Percentiles rank a stretch among this genome's conserved stretches.
These are phyloP conservation scores for Diorhabda sublineata DNA, from an alignment of 1,140 invertebrate genomes.

Conservation along the genomic window DNA sequence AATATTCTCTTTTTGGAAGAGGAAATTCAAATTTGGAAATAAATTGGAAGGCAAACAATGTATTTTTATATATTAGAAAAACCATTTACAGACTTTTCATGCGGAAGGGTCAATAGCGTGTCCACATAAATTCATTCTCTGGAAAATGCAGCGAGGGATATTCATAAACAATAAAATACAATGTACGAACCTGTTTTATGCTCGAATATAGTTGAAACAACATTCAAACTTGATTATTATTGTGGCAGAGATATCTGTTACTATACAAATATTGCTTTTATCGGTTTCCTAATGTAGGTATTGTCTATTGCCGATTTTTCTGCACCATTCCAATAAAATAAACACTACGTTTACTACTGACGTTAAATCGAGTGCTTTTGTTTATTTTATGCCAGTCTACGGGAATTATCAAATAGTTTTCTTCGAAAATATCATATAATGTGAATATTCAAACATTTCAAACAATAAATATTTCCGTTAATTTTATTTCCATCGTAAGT, in stretches of 20 bases:
- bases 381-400: too few relatives aligned
- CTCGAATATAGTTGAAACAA: not conserved
- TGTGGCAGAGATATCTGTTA: not conserved
- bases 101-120: not conserved
- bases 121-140: not conserved
- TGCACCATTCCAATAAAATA: not conserved
- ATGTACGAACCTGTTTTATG: not conserved
- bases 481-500: too few relatives aligned
- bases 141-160: not conserved
- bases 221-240: constrained; percentile 1
- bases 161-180: not conserved
- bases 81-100: not conserved
- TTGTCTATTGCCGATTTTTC: not conserved
- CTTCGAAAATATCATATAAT: too few relatives aligned
- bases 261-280: not conserved
- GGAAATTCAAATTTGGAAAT: too few relatives aligned
- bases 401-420: too few relatives aligned
- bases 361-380: too few relatives aligned
- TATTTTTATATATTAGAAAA: too few relatives aligned
- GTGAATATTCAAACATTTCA: too few relatives aligned
- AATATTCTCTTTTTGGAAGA: too few relatives aligned
- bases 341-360: too few relatives aligned
- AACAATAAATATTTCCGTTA: too few relatives aligned
- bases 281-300: not conserved
- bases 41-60: too few relatives aligned